These are phyloP conservation scores for Crambe crambe DNA, from an alignment of 37 sponge, comb jelly and placozoan species.

Conservation along the genomic window DNA sequence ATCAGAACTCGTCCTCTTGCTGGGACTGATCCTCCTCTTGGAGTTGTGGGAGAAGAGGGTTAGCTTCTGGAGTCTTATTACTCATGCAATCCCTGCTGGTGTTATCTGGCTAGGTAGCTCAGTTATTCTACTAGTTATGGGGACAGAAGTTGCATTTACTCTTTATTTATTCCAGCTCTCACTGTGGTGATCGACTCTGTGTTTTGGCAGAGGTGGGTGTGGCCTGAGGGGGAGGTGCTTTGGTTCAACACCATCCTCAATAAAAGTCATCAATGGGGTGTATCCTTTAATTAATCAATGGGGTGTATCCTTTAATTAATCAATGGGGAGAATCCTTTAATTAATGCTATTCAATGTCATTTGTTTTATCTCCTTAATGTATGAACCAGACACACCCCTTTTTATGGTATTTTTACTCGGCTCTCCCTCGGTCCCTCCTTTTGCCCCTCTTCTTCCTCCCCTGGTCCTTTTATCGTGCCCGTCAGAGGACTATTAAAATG, in stretches of 20 bases:
- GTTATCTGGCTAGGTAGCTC: slow-evolving; percentile 48
- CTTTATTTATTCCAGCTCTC: slow-evolving; percentile 38
- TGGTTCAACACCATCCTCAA: slow-evolving; percentile 94
- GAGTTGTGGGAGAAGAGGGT: slow-evolving; percentile 60
- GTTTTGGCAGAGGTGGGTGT: slow-evolving; percentile 93
- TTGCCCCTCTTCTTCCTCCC: slow-evolving; percentile 71
- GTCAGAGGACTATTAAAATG: slow-evolving; percentile 31
- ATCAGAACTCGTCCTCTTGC: slow-evolving; percentile 71
- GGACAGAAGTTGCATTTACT: no score
- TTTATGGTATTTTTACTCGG: slow-evolving; percentile 96
- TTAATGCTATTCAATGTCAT: no score
- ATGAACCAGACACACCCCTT: slow-evolving; percentile 71
- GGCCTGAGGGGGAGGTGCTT: slow-evolving; percentile 99
- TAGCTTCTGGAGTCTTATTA: slow-evolving; percentile 20
- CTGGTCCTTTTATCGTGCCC: slow-evolving; percentile 58
- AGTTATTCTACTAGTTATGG: no score
- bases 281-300: slow-evolving; percentile 78
- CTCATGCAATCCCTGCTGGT: slow-evolving; percentile 56
- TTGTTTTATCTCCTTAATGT: slow-evolving; percentile 44
- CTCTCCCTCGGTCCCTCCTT: slow-evolving; percentile 86
- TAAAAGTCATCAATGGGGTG: slow-evolving; percentile 98
- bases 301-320: slow-evolving; percentile 84
- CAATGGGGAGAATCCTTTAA: slow-evolving; percentile 92
- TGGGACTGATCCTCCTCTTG: slow-evolving; percentile 72
- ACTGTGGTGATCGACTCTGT: slow-evolving; percentile 84